These are phyloP conservation scores for Aselliscus stoliczkanus DNA, from an alignment of 2,797 vertebrate species.

Conservation along the genomic window DNA sequence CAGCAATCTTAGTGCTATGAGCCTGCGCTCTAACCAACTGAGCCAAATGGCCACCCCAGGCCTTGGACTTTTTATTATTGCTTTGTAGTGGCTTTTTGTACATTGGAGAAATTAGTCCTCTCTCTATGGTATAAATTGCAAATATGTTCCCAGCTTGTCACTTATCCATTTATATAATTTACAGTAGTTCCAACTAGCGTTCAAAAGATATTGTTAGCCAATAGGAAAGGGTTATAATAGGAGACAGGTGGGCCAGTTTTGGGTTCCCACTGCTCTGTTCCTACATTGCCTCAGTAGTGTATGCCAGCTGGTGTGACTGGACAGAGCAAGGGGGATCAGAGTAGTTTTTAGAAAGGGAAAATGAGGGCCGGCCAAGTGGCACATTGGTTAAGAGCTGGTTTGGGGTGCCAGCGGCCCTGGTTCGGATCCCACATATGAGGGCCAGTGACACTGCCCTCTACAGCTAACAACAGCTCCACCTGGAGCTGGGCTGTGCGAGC, in stretches of 20 bases:
- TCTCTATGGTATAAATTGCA: neutral
- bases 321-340: neutral
- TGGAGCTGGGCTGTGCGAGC: too few species aligned
- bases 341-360: neutral
- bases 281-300: fast-evolving
- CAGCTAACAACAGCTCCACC: too few species aligned
- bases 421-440: too few species aligned
- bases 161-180: neutral
- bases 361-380: too few species aligned
- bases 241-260: neutral
- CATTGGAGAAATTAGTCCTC: neutral
- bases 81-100: neutral
- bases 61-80: neutral
- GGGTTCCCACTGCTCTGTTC: neutral
- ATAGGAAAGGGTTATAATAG: neutral
- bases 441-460: too few species aligned
- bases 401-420: too few species aligned
- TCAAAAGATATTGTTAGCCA: neutral
- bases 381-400: too few species aligned
- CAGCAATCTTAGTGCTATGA: too few species aligned
- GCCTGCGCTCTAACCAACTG: too few species aligned
- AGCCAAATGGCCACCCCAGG: neutral
- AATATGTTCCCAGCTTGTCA: neutral
- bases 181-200: neutral
- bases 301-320: neutral